phyloP scores from a whole-genome alignment of 1,140 invertebrate species.

The Ptiloglossa arizonensis region DNA sequence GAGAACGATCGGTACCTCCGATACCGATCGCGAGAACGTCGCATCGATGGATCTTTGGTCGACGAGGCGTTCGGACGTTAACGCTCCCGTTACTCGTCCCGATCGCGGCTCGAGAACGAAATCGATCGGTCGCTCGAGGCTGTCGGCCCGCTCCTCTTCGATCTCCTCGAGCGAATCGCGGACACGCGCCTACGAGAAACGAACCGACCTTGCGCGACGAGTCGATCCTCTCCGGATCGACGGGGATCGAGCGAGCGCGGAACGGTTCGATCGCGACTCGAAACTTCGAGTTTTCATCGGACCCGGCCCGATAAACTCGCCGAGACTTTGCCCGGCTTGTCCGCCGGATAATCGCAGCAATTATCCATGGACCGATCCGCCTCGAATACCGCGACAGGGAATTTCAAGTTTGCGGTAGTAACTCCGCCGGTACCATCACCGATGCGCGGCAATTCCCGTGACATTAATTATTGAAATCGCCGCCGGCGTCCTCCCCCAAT shows the following conservation, averaged over 20 bases:
- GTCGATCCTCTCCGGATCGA: too few species aligned
- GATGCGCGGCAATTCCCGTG: slow-evolving; percentile 68
- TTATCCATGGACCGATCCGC: slow-evolving; percentile 56
- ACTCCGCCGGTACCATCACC: slow-evolving; percentile 44
- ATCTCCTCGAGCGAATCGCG: too few species aligned
- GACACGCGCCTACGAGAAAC: too few species aligned
- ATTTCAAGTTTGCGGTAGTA: slow-evolving; percentile 66
- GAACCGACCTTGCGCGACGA: too few species aligned
- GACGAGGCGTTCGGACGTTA: background rate
- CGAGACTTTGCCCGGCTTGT: slow-evolving; percentile 37
- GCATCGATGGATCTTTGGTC: background rate
- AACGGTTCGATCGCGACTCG: background rate
- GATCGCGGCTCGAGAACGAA: background rate
- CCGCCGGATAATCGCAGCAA: slow-evolving; percentile 61
- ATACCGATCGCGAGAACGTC: slow-evolving; percentile 41
- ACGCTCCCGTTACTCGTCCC: too few species aligned
- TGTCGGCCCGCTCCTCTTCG: too few species aligned
- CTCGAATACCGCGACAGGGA: slow-evolving; percentile 60
- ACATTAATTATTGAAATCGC: slow-evolving; percentile 75
- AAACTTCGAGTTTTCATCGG: slow-evolving; percentile 45
- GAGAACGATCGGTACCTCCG: too few species aligned
- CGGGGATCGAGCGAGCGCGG: background rate
- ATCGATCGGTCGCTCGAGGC: background rate
- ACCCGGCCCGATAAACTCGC: slow-evolving; percentile 22
- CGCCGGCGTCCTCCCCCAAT: too few species aligned